phyloP scores from a whole-genome alignment of 2,113 vertebrate species.

The Coptodon bakossiorum region DNA sequence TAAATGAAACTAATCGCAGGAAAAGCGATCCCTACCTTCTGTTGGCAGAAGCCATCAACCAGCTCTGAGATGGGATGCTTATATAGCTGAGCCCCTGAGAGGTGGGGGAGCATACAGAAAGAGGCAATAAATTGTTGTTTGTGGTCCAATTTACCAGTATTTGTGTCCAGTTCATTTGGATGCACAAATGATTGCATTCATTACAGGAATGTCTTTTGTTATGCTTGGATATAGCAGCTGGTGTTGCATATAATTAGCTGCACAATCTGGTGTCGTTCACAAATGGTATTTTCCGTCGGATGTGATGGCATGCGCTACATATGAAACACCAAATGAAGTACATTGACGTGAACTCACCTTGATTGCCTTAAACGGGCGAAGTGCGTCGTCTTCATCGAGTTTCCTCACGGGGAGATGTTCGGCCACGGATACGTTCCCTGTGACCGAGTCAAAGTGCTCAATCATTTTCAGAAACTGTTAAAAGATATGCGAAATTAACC shows the following conservation, averaged over 20 bases:
- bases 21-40: slow-evolving; percentile 51
- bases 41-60: slow-evolving; percentile 47
- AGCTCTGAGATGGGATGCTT: slow-evolving; percentile 7
- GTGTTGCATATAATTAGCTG: slow-evolving; percentile 29
- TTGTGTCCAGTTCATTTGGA: slow-evolving; percentile 30
- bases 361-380: not conserved
- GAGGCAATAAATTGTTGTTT: slow-evolving; percentile 30
- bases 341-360: not conserved
- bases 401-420: not conserved
- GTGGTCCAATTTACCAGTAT: slow-evolving; percentile 24
- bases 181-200: slow-evolving; percentile 39
- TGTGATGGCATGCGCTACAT: not conserved
- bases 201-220: slow-evolving; percentile 39
- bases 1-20: slow-evolving; percentile 60
- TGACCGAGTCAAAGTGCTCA: not conserved
- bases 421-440: not conserved
- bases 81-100: slow-evolving; percentile 3
- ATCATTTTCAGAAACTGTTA: slow-evolving; percentile 22
- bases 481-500: slow-evolving; percentile 33
- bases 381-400: not conserved
- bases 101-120: not conserved
- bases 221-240: slow-evolving; percentile 33
- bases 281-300: not conserved
- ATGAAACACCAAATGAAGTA: not conserved
- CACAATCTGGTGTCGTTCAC: slow-evolving; percentile 8